Base-by-base conservation (phyloP, 2,888 invertebrate species). In the Eugnorisma glareosa region DNA sequence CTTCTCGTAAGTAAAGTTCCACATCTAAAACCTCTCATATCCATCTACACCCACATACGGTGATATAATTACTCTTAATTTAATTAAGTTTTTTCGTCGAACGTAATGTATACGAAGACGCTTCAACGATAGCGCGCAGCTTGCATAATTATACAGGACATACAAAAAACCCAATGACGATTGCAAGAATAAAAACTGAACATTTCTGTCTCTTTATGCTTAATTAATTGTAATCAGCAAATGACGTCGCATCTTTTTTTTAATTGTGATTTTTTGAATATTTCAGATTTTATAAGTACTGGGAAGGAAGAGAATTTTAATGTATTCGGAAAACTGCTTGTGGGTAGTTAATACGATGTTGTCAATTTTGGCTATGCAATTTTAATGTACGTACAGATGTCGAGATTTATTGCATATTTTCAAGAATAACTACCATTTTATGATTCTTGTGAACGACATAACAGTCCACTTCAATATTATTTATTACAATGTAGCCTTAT, bases 151-250 rank as follows among this genome's bases (percentile, higher is more conserved):
- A 61, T 83, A 75, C 63, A 59, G 40, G 67, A 54, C 75, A 69
- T 57, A 21, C 43, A 77, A 68, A 74, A 85, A 82, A 69, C 40
- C 67, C 76, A 67, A 75, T 81, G 57, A 67, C 21, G 8, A n/a
- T 71, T 63, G 57, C 61, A 57, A 68, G 40, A 68, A 57, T 72
- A 84, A 77, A 77, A 82, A 79, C 35, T 67, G n/a, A 24, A 18
- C 6, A 68, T 61, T 70, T 75, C 64, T 72, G 64, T 67, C 75
- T 67, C 59, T 70, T 59, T 75, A 57, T 1, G 73, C 45, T 75
- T 84, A 86, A 85, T 86, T 86, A 76, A 82, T 87, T 82, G 74
- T 40, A 73, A 73, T 79, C 69, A 61, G 35, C 67, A 28, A 35
- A 15, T 54, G 6, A 40, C 24, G 73, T 48, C 45, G 75, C 54